These are phyloP conservation scores for Rhopalosiphum maidis DNA, from an alignment of 1,140 invertebrate species.

Conservation along the genomic window DNA sequence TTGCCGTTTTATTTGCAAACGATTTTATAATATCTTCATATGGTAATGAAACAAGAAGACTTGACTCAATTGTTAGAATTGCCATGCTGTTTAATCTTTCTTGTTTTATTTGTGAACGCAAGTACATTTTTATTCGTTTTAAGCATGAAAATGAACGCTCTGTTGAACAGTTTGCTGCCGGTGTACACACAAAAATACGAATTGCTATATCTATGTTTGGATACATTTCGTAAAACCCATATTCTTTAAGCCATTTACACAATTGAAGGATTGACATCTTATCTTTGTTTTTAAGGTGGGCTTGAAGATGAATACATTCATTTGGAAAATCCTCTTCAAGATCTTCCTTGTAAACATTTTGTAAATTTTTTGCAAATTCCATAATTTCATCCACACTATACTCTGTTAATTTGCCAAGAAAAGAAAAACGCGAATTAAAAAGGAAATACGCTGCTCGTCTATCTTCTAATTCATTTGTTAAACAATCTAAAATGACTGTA, in stretches of 20 bases:
- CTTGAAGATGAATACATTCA: constrained; percentile 23
- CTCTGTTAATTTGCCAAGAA: not conserved
- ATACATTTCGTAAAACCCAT: not conserved
- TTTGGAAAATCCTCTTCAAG: constrained; percentile 9
- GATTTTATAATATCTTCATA: constrained; percentile 41
- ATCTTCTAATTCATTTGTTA: constrained; percentile 22
- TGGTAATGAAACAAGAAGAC: constrained; percentile 4
- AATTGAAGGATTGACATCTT: constrained; percentile 21
- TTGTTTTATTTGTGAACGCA: not conserved
- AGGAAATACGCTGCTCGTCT: not conserved
- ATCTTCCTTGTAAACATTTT: not conserved
- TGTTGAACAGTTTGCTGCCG: constrained; percentile 7
- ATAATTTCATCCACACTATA: constrained; percentile 18
- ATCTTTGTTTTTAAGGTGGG: constrained; percentile 22
- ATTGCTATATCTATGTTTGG: constrained; percentile 24
- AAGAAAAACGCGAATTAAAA: constrained; percentile 30
- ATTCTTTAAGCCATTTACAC: constrained; percentile 20
- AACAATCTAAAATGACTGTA: constrained; percentile 1
- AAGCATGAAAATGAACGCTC: constrained; percentile 12
- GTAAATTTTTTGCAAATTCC: constrained; percentile 7
- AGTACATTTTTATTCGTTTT: constrained; percentile 14
- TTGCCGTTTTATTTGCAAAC: constrained; percentile 27
- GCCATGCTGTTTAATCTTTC: constrained; percentile 26
- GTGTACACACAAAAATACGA: constrained; percentile 16
- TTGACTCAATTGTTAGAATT: constrained; percentile 4